phyloP scores from a whole-genome alignment of 2,797 vertebrate genomes.

The Enteromius treurensis region DNA sequence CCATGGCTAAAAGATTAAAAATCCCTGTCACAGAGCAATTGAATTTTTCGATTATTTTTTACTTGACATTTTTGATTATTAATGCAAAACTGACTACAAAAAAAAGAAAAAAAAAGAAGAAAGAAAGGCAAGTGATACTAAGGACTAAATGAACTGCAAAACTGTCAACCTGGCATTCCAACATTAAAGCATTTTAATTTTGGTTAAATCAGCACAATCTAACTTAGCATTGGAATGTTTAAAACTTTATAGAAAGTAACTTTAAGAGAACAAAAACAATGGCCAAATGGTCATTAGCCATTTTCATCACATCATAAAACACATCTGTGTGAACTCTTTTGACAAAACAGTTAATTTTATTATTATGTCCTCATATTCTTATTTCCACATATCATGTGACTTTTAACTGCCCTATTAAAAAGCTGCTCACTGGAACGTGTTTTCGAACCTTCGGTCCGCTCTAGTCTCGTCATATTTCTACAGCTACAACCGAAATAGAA shows the following conservation, averaged over 20 bases:
- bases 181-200: background rate
- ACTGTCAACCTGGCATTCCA: background rate
- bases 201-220: background rate
- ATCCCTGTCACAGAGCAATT: background rate
- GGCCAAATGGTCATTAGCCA: background rate
- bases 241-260: background rate
- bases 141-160: background rate
- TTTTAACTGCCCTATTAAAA: slow-evolving; percentile 7
- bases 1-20: background rate
- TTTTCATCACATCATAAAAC: slow-evolving; percentile 6
- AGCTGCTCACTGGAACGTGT: background rate
- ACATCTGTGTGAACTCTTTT: background rate
- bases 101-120: background rate
- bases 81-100: background rate
- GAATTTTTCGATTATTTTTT: rapidly evolving
- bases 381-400: background rate
- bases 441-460: background rate
- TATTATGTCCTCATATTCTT: background rate
- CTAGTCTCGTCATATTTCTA: slow-evolving; percentile 27
- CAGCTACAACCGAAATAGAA: slow-evolving; percentile 73
- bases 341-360: background rate
- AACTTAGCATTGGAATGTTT: too few relatives aligned
- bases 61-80: background rate
- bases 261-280: background rate
- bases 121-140: background rate